A percentile compares a stretch with the other conserved stretches of the same genome.
phyloP scores from a whole-genome alignment of 2,888 invertebrate species.

The Conistra vaccinii region DNA sequence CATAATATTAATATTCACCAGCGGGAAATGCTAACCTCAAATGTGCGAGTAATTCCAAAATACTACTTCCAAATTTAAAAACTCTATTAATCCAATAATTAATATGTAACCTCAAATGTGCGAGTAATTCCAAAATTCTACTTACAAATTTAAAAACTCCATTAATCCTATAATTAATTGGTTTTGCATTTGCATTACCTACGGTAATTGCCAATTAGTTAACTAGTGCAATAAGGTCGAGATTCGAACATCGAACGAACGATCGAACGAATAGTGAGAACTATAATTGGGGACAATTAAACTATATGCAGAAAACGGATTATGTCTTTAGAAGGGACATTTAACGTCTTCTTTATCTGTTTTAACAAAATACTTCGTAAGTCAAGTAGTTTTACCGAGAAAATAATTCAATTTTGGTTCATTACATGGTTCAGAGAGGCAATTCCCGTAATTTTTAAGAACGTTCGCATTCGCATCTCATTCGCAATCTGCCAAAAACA shows the following conservation, averaged over 20 bases:
- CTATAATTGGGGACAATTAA: neutral
- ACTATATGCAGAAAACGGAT: neutral
- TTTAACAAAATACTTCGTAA: neutral
- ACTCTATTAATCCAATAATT: neutral
- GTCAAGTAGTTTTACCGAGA: neutral
- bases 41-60: neutral
- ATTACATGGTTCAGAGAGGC: neutral
- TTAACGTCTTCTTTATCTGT: neutral
- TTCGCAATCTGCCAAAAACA: too few species aligned
- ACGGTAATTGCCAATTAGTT: slow-evolving; percentile 12
- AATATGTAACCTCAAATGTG: neutral
- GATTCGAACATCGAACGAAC: too few species aligned
- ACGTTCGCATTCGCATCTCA: too few species aligned
- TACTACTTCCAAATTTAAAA: neutral
- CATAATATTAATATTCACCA: neutral
- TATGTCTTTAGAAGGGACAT: neutral
- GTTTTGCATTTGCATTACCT: neutral
- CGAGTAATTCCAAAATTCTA: neutral
- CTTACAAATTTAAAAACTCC: neutral
- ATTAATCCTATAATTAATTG: neutral
- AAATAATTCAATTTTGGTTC: neutral
- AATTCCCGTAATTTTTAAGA: too few species aligned
- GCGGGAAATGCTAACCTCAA: neutral
- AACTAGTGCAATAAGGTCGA: neutral
- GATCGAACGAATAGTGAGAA: neutral